phyloP scores from a whole-genome alignment of 2,888 invertebrate genomes.

The Lycia hirtaria region DNA sequence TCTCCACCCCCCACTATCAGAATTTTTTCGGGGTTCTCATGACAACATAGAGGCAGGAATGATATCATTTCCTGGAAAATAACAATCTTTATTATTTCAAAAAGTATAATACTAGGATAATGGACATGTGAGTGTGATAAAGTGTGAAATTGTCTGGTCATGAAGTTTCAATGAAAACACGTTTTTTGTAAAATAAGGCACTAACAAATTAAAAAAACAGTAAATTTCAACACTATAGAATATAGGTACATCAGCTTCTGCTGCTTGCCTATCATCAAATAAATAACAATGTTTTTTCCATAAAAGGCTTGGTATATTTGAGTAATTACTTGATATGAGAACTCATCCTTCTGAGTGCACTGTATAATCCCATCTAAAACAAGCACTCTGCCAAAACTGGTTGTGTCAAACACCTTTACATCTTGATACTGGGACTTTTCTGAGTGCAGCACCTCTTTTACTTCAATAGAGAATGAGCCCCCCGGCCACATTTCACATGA shows the following conservation, averaged over 20 bases:
- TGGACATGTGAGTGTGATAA: too few relatives aligned
- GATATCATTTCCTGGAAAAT: slow-evolving; percentile 94
- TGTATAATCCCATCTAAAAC: slow-evolving; percentile 98
- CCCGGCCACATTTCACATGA: slow-evolving; percentile 96
- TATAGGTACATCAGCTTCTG: too few relatives aligned
- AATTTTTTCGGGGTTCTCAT: slow-evolving; percentile 95
- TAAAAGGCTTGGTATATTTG: too few relatives aligned
- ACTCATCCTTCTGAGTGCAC: slow-evolving; percentile 98
- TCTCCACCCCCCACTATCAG: slow-evolving; percentile 99
- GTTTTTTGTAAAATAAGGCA: too few relatives aligned
- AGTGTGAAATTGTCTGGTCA: too few relatives aligned
- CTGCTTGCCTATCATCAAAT: too few relatives aligned
- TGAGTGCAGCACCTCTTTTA: slow-evolving; percentile 91
- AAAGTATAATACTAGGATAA: too few relatives aligned
- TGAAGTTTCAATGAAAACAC: too few relatives aligned
- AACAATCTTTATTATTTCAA: too few relatives aligned
- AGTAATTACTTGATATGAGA: slow-evolving; percentile 92
- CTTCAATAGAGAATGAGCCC: slow-evolving; percentile 93
- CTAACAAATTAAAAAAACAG: too few relatives aligned
- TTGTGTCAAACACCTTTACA: slow-evolving; percentile 92
- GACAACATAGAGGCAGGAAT: slow-evolving; percentile 95
- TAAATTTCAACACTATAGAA: too few relatives aligned
- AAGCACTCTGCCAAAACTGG: slow-evolving; percentile 92
- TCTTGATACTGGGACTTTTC: slow-evolving; percentile 94
- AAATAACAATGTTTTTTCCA: not conserved